Percentiles rank a stretch among this genome's conserved stretches.
phyloP scores from a whole-genome alignment of 2,888 invertebrate genomes.

The Deilephila porcellus region DNA sequence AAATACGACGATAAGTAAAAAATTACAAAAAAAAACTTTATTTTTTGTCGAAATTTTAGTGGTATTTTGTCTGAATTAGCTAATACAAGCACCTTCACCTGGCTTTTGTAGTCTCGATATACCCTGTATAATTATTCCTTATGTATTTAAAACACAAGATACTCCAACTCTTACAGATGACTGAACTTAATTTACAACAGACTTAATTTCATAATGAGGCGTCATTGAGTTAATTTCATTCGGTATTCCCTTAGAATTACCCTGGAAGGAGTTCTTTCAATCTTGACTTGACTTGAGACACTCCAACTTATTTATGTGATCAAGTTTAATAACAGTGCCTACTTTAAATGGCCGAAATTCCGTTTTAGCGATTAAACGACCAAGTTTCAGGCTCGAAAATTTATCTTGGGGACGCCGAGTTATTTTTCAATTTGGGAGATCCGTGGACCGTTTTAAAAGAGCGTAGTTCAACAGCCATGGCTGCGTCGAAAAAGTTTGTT shows the following conservation, averaged over 20 bases:
- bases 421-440: slow-evolving; percentile 81
- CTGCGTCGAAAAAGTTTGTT: neutral
- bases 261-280: slow-evolving; percentile 5
- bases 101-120: no score
- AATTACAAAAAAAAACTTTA: no score
- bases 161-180: neutral
- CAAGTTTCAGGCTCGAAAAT: slow-evolving; percentile 65
- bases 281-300: slow-evolving; percentile 4
- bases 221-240: slow-evolving; percentile 21
- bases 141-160: neutral
- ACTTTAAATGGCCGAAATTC: slow-evolving; percentile 65
- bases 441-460: slow-evolving; percentile 59
- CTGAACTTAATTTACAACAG: neutral
- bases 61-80: no score
- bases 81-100: no score
- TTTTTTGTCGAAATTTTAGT: no score
- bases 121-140: no score
- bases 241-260: slow-evolving; percentile 5
- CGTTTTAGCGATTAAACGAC: slow-evolving; percentile 62
- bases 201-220: neutral
- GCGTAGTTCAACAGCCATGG: slow-evolving; percentile 57
- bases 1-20: no score
- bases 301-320: slow-evolving; percentile 51
- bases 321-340: slow-evolving; percentile 56
- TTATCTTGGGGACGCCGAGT: slow-evolving; percentile 74